Conservation (phyloP, 1,140 invertebrate genomes). For the Dufourea novaeangliae region DNA sequence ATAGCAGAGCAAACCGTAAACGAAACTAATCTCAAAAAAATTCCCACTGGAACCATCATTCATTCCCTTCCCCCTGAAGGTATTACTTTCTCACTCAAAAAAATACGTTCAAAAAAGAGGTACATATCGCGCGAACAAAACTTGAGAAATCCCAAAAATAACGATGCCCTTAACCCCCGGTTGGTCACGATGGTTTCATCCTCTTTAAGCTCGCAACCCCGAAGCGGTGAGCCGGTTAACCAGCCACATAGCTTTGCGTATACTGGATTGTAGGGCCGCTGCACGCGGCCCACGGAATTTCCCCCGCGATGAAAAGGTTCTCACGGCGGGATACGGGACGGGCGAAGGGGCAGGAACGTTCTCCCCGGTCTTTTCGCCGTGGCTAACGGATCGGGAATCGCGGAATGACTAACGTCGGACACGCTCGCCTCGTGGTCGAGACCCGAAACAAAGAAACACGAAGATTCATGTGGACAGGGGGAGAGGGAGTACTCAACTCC, state of each 20-base stretch:
- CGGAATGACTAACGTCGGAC: constrained; percentile 34
- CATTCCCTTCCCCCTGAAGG: too few species aligned
- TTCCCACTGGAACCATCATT: too few species aligned
- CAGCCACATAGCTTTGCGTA: constrained; percentile 67
- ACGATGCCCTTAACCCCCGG: background rate
- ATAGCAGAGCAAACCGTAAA: too few species aligned
- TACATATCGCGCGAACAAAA: background rate
- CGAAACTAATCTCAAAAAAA: too few species aligned
- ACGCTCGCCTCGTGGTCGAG: background rate
- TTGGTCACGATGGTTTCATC: constrained; percentile 53
- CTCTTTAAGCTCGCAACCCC: constrained; percentile 62
- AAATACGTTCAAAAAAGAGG: background rate
- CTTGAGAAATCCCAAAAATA: background rate
- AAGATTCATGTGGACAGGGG: constrained; percentile 13
- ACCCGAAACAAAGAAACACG: background rate
- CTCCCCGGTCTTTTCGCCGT: too few species aligned
- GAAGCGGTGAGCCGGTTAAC: constrained; percentile 58
- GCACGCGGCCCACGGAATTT: constrained; percentile 67
- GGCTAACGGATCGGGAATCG: constrained; percentile 54
- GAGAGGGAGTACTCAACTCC: too few species aligned
- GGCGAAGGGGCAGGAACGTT: constrained; percentile 36
- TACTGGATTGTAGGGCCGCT: constrained; percentile 62
- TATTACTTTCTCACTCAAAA: too few species aligned
- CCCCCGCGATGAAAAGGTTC: constrained; percentile 53
- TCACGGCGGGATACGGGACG: constrained; percentile 7